Percentiles rank a stretch among this genome's conserved stretches.
Evolutionary conservation across 2,113 vertebrate genomes (phyloP).

Genomic region (Melierax canorus): DNA sequence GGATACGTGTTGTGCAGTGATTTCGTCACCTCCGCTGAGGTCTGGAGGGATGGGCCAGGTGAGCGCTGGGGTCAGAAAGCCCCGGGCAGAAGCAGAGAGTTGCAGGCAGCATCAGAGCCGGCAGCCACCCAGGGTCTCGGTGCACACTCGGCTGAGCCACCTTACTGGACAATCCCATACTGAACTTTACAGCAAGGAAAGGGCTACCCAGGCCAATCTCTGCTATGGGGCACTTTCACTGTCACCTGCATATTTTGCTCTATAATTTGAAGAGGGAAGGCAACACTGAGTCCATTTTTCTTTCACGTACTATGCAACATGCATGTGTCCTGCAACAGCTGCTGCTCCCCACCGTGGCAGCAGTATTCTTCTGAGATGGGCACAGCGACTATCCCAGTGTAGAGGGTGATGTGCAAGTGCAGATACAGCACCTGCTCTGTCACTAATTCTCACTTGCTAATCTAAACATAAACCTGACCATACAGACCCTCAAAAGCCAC

Average conservation of each 20-base stretch:
- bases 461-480: not conserved
- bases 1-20: rapidly evolving
- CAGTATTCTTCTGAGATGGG: not conserved
- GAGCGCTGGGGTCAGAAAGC: not conserved
- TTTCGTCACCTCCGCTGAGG: not conserved
- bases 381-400: rapidly evolving
- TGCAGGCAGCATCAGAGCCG: rapidly evolving
- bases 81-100: not conserved
- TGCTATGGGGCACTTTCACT: not conserved
- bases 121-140: not conserved
- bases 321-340: not conserved
- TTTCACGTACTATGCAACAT: rapidly evolving
- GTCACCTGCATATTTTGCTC: not conserved
- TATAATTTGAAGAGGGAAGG: not conserved
- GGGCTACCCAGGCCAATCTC: not conserved
- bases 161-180: not conserved
- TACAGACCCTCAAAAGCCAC: not conserved
- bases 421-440: not conserved
- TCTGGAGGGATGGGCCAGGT: not conserved
- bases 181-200: not conserved
- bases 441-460: not conserved
- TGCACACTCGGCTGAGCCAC: rapidly evolving
- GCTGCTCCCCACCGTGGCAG: not conserved
- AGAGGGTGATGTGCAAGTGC: not conserved
- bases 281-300: not conserved